Percentiles rank a stretch among this genome's conserved stretches.
These are phyloP conservation scores for Cantharis rustica DNA, from an alignment of 2,888 invertebrate species.

Conservation along the genomic window DNA sequence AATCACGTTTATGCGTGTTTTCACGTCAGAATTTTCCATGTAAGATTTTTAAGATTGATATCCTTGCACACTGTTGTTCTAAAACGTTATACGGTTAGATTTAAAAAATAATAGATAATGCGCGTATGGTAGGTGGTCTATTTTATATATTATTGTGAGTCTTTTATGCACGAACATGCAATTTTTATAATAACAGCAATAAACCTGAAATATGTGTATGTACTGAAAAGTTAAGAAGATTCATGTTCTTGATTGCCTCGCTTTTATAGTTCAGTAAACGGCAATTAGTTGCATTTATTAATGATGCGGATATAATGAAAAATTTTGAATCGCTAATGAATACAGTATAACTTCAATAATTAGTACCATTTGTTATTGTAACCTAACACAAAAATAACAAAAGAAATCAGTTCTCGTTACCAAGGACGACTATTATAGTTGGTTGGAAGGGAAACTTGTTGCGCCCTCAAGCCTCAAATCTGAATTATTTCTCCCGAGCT, in stretches of 20 bases:
- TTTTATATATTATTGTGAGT: background rate
- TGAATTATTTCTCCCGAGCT: background rate
- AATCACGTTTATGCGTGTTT: slow-evolving; percentile 39
- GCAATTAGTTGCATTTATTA: background rate
- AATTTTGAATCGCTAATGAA: background rate
- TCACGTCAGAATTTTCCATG: slow-evolving; percentile 36
- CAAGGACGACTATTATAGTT: background rate
- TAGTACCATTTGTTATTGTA: background rate
- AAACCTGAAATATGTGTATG: background rate
- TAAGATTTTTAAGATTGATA: slow-evolving; percentile 34
- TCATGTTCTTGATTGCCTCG: background rate
- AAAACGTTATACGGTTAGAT: background rate
- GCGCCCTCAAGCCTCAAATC: background rate
- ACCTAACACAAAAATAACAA: background rate
- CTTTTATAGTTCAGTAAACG: background rate
- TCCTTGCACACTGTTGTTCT: background rate
- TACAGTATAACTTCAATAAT: background rate
- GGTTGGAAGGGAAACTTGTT: background rate
- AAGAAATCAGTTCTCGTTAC: background rate
- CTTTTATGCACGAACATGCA: background rate
- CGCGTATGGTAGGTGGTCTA: background rate
- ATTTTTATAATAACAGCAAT: background rate
- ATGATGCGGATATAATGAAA: background rate
- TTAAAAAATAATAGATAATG: background rate
- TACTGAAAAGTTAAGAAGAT: background rate